These are phyloP conservation scores for Dendrocopos noguchii DNA, from an alignment of 2,113 vertebrate species.

Conservation along the genomic window DNA sequence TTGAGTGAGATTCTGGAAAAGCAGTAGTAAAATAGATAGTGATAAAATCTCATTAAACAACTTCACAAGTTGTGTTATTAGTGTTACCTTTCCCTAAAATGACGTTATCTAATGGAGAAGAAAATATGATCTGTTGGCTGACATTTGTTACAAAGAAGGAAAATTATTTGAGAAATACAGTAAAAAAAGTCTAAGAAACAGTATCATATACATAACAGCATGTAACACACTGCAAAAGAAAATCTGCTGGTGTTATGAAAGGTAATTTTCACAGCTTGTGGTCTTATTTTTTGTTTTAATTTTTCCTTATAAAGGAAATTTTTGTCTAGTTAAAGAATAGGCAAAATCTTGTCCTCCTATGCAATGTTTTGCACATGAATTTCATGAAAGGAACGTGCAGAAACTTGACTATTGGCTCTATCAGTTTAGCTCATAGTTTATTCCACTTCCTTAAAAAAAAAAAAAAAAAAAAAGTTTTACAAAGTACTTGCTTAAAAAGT, in stretches of 20 bases:
- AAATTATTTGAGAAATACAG: background rate
- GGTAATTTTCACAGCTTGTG: background rate
- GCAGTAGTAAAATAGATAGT: background rate
- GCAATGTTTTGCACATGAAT: background rate
- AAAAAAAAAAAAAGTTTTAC: background rate
- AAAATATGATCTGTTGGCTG: background rate
- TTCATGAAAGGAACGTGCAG: background rate
- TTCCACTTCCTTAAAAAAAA: background rate
- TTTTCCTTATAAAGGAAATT: background rate
- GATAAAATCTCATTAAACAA: background rate
- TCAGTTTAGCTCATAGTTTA: background rate
- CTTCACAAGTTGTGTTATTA: background rate
- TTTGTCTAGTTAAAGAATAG: background rate
- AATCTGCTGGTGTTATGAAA: background rate
- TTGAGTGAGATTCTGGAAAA: background rate
- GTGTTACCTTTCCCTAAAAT: background rate
- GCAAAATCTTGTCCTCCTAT: fast-evolving
- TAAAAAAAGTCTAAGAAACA: fast-evolving
- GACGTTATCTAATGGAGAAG: background rate
- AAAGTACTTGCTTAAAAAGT: background rate
- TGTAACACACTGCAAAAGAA: background rate
- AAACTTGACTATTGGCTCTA: background rate
- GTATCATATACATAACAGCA: background rate
- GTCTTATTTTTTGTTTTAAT: background rate
- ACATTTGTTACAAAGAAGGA: background rate